Evolutionary conservation across 2,888 invertebrate species (phyloP).

Genomic region (Oxycera nigricornis): DNA sequence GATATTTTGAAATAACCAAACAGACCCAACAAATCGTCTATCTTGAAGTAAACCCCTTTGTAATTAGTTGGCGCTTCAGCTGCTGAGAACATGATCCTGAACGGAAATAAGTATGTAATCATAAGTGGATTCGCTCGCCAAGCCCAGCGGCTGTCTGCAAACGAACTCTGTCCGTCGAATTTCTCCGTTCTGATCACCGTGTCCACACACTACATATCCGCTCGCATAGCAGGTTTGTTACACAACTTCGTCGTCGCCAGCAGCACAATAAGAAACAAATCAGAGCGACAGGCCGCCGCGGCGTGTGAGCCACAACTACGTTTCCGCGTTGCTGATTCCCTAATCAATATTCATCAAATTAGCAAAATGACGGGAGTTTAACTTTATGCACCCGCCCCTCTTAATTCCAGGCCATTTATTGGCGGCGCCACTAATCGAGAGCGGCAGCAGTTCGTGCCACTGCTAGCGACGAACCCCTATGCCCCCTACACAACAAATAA

Average conservation of each 20-base stretch:
- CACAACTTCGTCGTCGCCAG: neutral
- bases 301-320: neutral
- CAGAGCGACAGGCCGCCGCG: neutral
- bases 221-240: neutral
- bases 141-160: no score
- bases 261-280: neutral
- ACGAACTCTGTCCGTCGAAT: no score
- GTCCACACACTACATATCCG: neutral
- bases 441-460: neutral
- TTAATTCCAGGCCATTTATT: conserved; percentile 21
- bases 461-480: conserved; percentile 5
- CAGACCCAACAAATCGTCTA: no score
- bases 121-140: no score
- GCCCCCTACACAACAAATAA: conserved; percentile 2
- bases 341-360: conserved; percentile 56
- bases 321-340: conserved; percentile 34
- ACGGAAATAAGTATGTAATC: no score
- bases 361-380: conserved; percentile 58
- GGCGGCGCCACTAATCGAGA: conserved; percentile 26
- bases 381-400: conserved; percentile 37
- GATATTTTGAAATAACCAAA: no score
- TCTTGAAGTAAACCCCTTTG: no score
- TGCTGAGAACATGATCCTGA: no score
- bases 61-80: no score
- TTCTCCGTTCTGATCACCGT: neutral